These are phyloP conservation scores for Amaurobius ferox DNA, from an alignment of 2,888 invertebrate species.

Conservation along the genomic window DNA sequence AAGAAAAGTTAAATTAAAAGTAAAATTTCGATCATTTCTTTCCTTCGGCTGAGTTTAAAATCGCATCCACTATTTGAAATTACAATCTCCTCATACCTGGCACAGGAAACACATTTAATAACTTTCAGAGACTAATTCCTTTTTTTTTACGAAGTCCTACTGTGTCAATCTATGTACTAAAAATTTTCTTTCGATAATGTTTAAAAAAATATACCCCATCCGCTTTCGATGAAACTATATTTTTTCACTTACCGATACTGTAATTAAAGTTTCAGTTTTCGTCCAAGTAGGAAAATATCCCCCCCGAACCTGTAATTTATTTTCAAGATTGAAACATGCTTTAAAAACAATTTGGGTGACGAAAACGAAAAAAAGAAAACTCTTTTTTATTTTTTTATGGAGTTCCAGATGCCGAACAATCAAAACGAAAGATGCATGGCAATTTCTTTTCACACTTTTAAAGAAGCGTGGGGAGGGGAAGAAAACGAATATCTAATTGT, in stretches of 20 bases:
- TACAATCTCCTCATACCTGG: too few relatives aligned
- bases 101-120: not conserved
- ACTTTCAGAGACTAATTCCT: not conserved
- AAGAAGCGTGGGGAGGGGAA: not conserved
- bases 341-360: not conserved
- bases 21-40: too few relatives aligned
- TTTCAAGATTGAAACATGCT: not conserved
- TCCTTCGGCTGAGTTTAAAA: too few relatives aligned
- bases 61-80: too few relatives aligned
- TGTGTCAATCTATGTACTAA: not conserved
- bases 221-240: not conserved
- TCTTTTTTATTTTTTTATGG: not conserved
- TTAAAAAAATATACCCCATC: not conserved
- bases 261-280: conserved; percentile 9
- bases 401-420: not conserved
- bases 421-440: not conserved
- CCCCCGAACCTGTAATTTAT: not conserved
- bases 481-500: conserved; percentile 1
- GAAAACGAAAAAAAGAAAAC: not conserved
- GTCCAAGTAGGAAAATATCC: not conserved
- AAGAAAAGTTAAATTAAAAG: too few relatives aligned
- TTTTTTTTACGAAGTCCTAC: not conserved
- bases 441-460: conserved; percentile 4
- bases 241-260: conserved; percentile 13
- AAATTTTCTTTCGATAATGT: not conserved